Conservation (phyloP, 64 coral and sea anemone species). For the Cladopsammia gracilis region DNA sequence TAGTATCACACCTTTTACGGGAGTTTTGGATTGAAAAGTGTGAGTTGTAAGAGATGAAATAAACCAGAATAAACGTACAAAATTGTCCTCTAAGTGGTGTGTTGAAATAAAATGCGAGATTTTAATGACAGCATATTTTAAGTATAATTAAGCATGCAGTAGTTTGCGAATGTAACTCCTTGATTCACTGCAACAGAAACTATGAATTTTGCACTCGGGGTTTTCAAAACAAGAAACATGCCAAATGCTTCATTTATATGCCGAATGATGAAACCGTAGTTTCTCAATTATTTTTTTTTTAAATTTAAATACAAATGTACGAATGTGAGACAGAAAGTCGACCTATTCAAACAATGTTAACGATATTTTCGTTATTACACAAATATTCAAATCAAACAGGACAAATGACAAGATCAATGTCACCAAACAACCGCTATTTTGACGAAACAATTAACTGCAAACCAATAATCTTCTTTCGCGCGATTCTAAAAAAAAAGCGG, state of each 20-base stretch:
- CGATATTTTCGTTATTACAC: background rate
- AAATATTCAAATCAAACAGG: constrained; percentile 19
- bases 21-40: too few species aligned
- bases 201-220: background rate
- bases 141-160: background rate
- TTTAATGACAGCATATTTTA: too few species aligned
- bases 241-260: too few species aligned
- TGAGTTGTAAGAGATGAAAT: too few species aligned
- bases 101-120: too few species aligned
- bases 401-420: background rate
- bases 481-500: background rate
- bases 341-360: background rate
- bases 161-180: background rate
- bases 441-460: background rate
- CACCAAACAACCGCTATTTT: background rate
- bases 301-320: background rate
- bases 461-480: background rate
- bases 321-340: background rate
- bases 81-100: too few species aligned
- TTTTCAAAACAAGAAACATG: background rate
- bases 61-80: too few species aligned
- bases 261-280: background rate
- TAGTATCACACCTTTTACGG: too few species aligned
- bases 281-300: background rate
- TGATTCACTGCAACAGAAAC: background rate